Conservation (phyloP, 2,113 vertebrate genomes). For the Vireo altiloquus region DNA sequence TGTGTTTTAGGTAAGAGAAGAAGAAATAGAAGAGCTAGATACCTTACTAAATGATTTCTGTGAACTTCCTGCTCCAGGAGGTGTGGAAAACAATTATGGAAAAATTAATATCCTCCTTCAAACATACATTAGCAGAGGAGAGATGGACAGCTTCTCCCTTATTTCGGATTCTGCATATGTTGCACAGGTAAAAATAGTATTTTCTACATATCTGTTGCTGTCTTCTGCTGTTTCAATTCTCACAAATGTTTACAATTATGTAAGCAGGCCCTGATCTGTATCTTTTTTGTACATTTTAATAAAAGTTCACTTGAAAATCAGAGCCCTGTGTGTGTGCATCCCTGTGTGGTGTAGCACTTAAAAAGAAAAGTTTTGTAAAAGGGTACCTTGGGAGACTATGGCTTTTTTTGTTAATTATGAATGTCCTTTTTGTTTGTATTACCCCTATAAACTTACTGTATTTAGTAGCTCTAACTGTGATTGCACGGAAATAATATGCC, state of each 20-base stretch:
- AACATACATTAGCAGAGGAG: slow-evolving; percentile 93
- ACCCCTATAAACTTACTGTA: not conserved
- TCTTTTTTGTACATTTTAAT: not conserved
- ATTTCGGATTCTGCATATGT: slow-evolving; percentile 96
- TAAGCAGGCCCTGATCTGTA: not conserved
- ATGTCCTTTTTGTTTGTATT: not conserved
- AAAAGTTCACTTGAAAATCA: not conserved
- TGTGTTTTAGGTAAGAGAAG: slow-evolving; percentile 87
- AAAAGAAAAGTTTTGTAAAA: not conserved
- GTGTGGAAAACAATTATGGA: slow-evolving; percentile 95
- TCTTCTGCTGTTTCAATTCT: not conserved
- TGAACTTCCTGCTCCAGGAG: slow-evolving; percentile 88
- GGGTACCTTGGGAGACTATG: not conserved
- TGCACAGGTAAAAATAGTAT: slow-evolving; percentile 84
- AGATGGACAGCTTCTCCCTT: slow-evolving; percentile 97
- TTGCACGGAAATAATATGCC: not conserved
- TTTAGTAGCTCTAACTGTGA: not conserved
- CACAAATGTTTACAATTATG: not conserved
- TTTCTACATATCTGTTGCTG: not conserved
- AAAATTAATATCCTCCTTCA: slow-evolving; percentile 98
- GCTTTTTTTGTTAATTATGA: not conserved
- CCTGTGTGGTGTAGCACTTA: not conserved
- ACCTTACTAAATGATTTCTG: slow-evolving; percentile 85
- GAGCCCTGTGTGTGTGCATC: not conserved
- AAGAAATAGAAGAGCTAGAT: slow-evolving; percentile 94